phyloP scores from a whole-genome alignment of 1,140 invertebrate genomes.

The Metaphire vulgaris region DNA sequence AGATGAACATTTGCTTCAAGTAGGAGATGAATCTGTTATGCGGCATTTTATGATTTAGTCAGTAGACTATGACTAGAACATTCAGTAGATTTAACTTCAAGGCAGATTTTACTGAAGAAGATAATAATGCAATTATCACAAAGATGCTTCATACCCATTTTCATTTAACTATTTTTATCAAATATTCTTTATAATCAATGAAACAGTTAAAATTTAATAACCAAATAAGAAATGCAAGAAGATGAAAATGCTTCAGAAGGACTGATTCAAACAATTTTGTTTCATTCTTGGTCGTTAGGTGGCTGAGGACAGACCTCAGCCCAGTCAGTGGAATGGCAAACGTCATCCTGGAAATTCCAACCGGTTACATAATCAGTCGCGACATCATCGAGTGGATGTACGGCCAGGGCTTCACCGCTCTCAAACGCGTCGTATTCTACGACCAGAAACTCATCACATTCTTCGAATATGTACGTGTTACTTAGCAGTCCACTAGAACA shows the following conservation, averaged over 20 bases:
- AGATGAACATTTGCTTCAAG: constrained; percentile 19
- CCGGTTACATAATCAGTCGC: neutral
- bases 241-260: too few relatives aligned
- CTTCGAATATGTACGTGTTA: neutral
- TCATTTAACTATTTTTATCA: too few relatives aligned
- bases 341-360: constrained; percentile 3
- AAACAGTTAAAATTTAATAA: too few relatives aligned
- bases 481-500: too few relatives aligned
- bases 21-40: too few relatives aligned
- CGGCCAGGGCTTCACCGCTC: neutral
- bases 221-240: too few relatives aligned
- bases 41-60: neutral
- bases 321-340: neutral
- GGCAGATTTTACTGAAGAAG: too few relatives aligned
- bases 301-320: neutral
- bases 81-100: too few relatives aligned
- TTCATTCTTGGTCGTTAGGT: neutral
- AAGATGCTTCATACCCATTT: too few relatives aligned
- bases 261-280: neutral
- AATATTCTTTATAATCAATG: too few relatives aligned
- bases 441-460: neutral
- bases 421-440: neutral
- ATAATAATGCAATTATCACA: too few relatives aligned
- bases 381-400: constrained; percentile 1
- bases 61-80: too few relatives aligned